Base-by-base conservation (phyloP, 1,140 invertebrate genomes). In the Pseudachorutes palmiensis region DNA sequence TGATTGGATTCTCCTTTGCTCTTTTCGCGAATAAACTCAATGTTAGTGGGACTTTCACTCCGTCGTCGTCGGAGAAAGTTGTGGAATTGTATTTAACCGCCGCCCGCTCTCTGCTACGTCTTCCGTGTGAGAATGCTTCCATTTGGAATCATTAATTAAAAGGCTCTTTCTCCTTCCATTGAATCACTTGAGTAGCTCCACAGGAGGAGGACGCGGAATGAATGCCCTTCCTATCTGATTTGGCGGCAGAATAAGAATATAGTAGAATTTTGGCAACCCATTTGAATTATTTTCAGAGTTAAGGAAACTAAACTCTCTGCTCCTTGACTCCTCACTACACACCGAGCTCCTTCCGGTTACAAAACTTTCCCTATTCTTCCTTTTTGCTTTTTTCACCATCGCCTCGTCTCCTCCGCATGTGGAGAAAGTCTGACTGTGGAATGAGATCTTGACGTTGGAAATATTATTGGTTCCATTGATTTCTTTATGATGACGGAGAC, bases 111-210 rank as follows among this genome's bases (percentile, higher is more conserved):
- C n/a, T n/a, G n/a, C n/a, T n/a, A n/a, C n/a, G n/a, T n/a, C n/a
- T n/a, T n/a, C n/a, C n/a, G n/a, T n/a, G n/a, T n/a, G n/a, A n/a
- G n/a, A 45, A 45, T 45, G 9, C 19, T 45, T 45, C 19, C 36
- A 45, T n/a, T 45, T 45, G 36, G 36, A 45, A 45, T 45, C 36
- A 45, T 45, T 45, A 45, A 45, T 45, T 45, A 45, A 19, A 45
- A 19, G 19, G 36, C 36, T 9, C 19, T 45, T 45, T 19, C 36
- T 9, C 19, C 19, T 45, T 45, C 36, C 36, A 45, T 45, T 45
- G 36, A 45, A 45, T 45, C 9, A 9, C 36, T 45, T 45, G 36
- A 45, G 19, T 45, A 45, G 36, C 36, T 19, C 36, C 9, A 45
- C 19, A 19, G 36, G 36, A 19, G 19, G 19, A 45, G 36, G 19